phyloP scores from a whole-genome alignment of 2,113 vertebrate species.

The Polypterus senegalus region DNA sequence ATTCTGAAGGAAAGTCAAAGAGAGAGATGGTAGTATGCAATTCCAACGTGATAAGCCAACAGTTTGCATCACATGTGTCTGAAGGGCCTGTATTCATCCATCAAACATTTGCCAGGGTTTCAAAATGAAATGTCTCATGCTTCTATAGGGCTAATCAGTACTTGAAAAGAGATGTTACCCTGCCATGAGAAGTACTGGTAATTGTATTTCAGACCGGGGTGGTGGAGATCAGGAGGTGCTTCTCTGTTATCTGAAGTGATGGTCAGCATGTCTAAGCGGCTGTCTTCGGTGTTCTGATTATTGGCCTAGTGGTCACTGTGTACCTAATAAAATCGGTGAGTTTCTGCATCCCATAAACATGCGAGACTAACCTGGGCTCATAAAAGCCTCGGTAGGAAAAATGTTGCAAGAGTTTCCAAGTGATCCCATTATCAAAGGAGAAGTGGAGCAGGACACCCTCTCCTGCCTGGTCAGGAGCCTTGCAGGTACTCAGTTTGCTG shows the following conservation, averaged over 20 bases:
- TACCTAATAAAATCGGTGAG: constrained; percentile 2
- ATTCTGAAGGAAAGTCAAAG: constrained; percentile 53
- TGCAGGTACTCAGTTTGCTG: constrained; percentile 84
- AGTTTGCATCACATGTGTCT: background rate
- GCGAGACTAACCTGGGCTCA: constrained; percentile 69
- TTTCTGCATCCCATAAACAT: background rate
- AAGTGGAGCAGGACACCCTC: constrained; percentile 91
- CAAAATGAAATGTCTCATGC: no score
- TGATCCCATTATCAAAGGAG: constrained; percentile 90
- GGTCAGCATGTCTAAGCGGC: no score
- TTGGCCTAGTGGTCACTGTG: constrained; percentile 13
- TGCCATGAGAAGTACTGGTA: no score
- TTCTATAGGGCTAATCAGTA: no score
- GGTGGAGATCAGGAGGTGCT: no score
- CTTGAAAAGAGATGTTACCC: no score
- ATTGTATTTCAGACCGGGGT: no score
- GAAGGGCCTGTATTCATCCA: no score
- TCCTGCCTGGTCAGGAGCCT: constrained; percentile 81
- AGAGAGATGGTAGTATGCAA: background rate
- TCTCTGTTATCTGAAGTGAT: no score
- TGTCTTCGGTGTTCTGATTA: no score
- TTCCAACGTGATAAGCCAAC: background rate
- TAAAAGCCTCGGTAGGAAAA: constrained; percentile 90
- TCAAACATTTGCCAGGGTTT: no score
- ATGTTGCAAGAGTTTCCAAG: constrained; percentile 89